phyloP scores from a whole-genome alignment of 2,888 invertebrate genomes.

The Ferrisia virgata region DNA sequence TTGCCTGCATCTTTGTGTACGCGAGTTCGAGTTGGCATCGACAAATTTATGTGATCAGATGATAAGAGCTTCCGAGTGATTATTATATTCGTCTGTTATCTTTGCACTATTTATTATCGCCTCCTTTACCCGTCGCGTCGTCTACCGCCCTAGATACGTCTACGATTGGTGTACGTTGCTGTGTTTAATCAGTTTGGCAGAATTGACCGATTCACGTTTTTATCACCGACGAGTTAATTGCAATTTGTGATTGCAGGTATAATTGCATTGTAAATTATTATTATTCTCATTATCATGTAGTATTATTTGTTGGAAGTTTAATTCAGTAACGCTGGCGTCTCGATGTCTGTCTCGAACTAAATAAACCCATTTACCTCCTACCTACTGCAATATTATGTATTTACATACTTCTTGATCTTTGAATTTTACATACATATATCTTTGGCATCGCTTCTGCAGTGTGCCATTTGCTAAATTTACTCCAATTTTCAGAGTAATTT shows the following conservation, averaged over 20 bases:
- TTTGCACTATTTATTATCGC: no score
- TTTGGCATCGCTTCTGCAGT: no score
- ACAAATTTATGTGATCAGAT: neutral
- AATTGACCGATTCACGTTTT: neutral
- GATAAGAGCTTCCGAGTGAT: neutral
- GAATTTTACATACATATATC: no score
- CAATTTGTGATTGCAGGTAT: neutral
- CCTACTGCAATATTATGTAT: no score
- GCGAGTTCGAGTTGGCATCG: no score
- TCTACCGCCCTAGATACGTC: neutral
- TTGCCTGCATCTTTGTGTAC: no score
- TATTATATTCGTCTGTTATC: neutral
- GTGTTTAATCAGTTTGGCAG: neutral
- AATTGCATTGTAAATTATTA: constrained; percentile 10
- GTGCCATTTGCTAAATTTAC: no score
- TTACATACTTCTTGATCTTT: no score
- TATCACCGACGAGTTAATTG: neutral
- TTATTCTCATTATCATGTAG: neutral
- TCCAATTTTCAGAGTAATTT: neutral
- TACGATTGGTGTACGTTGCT: neutral
- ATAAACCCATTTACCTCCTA: no score
- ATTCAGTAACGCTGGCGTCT: neutral
- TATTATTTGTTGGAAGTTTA: neutral
- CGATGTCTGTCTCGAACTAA: neutral
- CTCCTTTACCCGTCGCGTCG: neutral